Base-by-base conservation (phyloP, 2,797 vertebrate genomes). In the Discoglossus pictus region DNA sequence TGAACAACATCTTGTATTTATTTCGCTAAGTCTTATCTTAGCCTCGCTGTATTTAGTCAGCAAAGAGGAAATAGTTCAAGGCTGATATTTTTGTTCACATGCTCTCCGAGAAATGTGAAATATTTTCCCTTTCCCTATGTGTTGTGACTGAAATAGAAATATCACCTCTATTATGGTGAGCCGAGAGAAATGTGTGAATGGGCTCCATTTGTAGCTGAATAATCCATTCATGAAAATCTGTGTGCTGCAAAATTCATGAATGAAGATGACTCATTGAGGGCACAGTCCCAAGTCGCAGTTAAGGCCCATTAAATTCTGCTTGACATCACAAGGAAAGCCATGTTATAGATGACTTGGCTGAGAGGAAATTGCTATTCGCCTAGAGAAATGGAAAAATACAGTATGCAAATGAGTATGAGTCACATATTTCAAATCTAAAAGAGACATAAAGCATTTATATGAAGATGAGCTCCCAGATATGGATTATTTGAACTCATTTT, bases 151-250 rank as follows among this genome's bases (percentile, higher is more conserved):
- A 72, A 77, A 66, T 73, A 64, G 75, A 84, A 80, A 78, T 71
- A 76, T 82, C 70, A 74, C 16, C 77, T 78, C 36, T 47, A 24
- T 78, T 73, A 74, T 24, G 76, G 61, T 78, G 72, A 73, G 73
- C 75, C 73, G 79, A 66, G 48, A 53, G 44, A 79, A 78, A 74
- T 69, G 46, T 73, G 73, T 83, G 79, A 85, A 83, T 85, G 76
- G 71, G 17, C 73, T 61, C 46, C 73, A 31, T 83, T 85, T 81
- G 75, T 71, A 60, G 74, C 15, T 79, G 74, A 87, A 83, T 83
- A 73, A 79, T 76, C 79, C 82, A 83, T 86, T 87, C 83, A 83
- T 75, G 75, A 86, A 64, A 80, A 78, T 77, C 73, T 78, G 75
- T 62, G 63, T 58, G 74, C 72, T 79, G 72, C 76, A 80, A 53